Evolutionary conservation across 35 echinoderm and acorn worm species (phyloP).

Genomic region (Stichopus chloronotus): DNA sequence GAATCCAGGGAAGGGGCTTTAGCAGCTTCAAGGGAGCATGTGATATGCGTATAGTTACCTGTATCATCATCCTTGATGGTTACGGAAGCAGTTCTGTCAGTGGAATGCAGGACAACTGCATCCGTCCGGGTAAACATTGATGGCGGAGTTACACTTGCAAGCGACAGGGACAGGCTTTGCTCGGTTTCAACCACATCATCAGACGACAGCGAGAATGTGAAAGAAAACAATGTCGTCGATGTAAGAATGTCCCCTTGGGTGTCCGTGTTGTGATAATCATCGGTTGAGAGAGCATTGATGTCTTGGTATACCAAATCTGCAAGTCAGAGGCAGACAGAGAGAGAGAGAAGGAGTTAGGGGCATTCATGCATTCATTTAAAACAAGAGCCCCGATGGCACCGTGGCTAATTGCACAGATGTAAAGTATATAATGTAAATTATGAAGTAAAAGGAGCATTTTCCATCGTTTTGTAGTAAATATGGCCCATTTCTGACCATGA

Average conservation of each 20-base stretch:
- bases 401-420: too few relatives aligned
- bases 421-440: too few relatives aligned
- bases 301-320: background rate
- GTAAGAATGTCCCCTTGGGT: background rate
- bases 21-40: too few relatives aligned
- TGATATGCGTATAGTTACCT: background rate
- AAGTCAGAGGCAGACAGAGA: too few relatives aligned
- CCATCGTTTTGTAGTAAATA: too few relatives aligned
- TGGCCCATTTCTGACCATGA: too few relatives aligned
- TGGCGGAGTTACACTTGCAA: background rate
- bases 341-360: too few relatives aligned
- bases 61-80: conserved; percentile 53
- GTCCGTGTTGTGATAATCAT: background rate
- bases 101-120: background rate
- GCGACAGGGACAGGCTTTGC: conserved; percentile 23
- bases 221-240: background rate
- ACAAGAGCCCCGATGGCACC: too few relatives aligned
- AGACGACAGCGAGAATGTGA: background rate
- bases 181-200: conserved; percentile 19
- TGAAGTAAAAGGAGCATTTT: too few relatives aligned
- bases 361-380: too few relatives aligned
- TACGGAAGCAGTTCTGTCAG: background rate
- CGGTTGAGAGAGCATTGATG: background rate
- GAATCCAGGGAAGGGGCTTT: too few relatives aligned
- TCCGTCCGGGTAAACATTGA: background rate